These are phyloP conservation scores for Sus cebifrons DNA, from an alignment of 2,797 vertebrate species.

Conservation along the genomic window DNA sequence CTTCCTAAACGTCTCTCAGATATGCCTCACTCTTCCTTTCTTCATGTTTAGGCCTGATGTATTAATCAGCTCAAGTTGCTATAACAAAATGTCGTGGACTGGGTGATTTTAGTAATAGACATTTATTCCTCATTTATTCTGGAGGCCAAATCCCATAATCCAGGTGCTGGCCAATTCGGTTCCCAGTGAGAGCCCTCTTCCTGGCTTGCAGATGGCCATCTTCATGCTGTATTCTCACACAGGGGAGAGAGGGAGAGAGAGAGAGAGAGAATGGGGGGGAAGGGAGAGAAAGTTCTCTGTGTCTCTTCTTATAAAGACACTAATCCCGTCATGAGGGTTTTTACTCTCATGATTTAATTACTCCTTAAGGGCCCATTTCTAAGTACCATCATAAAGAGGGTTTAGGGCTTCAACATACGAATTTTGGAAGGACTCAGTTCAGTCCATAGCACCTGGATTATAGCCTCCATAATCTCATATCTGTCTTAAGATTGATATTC, in stretches of 20 bases:
- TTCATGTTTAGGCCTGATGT: neutral
- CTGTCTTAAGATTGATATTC: neutral
- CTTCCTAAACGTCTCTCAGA: neutral
- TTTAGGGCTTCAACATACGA: neutral
- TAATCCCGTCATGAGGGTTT: neutral
- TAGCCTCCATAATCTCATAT: neutral
- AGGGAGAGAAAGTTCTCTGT: neutral
- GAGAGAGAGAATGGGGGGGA: neutral
- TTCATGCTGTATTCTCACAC: neutral
- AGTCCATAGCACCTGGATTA: neutral
- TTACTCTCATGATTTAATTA: neutral
- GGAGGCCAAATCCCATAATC: neutral
- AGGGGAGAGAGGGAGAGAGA: neutral
- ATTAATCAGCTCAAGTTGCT: neutral
- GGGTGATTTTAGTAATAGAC: neutral
- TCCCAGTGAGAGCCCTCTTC: neutral
- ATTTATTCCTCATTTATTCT: neutral
- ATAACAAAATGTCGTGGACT: neutral
- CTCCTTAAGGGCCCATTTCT: neutral
- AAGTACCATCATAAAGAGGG: neutral
- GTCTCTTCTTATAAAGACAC: neutral
- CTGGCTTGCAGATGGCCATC: neutral
- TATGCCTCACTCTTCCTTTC: neutral
- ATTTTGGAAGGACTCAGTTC: neutral
- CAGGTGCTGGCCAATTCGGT: neutral